These are phyloP conservation scores for Leucophenga varia DNA, from an alignment of 1,140 invertebrate species.

Conservation along the genomic window DNA sequence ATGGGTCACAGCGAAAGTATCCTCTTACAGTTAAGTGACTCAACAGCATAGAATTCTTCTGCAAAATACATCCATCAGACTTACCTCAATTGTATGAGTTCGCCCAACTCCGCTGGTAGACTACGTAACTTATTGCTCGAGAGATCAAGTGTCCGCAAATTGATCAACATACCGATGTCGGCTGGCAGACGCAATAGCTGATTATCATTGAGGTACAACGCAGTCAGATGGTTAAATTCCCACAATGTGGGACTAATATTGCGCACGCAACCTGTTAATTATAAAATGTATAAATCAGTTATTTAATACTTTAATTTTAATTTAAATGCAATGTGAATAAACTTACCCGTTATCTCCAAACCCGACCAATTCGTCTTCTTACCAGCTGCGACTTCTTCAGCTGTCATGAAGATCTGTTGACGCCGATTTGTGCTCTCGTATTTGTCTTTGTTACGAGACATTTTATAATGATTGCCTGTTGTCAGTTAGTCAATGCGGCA, in stretches of 20 bases:
- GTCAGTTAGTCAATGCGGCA: no score
- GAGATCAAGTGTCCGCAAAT: constrained; percentile 86
- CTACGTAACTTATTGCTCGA: constrained; percentile 92
- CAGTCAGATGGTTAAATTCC: constrained; percentile 87
- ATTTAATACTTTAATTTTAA: neutral
- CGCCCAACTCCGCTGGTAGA: constrained; percentile 92
- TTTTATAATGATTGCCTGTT: constrained; percentile 58
- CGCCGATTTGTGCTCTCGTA: constrained; percentile 76
- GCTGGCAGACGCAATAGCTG: constrained; percentile 82
- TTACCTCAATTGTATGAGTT: constrained; percentile 88
- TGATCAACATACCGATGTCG: constrained; percentile 81
- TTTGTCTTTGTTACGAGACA: constrained; percentile 70
- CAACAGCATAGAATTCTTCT: neutral
- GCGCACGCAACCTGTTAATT: constrained; percentile 78
- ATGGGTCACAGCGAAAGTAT: no score
- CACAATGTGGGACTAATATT: constrained; percentile 90
- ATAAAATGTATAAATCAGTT: constrained; percentile 1
- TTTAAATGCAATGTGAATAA: neutral
- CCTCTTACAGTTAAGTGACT: no score
- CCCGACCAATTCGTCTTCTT: constrained; percentile 88
- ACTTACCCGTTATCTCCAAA: constrained; percentile 68
- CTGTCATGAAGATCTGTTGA: constrained; percentile 87
- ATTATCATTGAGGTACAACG: constrained; percentile 94
- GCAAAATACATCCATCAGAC: no score
- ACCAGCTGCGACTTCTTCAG: constrained; percentile 85